A percentile compares a stretch with the other conserved stretches of the same genome.
These are phyloP conservation scores for Actenoides hombroni DNA, from an alignment of 2,113 vertebrate genomes.

Conservation along the genomic window DNA sequence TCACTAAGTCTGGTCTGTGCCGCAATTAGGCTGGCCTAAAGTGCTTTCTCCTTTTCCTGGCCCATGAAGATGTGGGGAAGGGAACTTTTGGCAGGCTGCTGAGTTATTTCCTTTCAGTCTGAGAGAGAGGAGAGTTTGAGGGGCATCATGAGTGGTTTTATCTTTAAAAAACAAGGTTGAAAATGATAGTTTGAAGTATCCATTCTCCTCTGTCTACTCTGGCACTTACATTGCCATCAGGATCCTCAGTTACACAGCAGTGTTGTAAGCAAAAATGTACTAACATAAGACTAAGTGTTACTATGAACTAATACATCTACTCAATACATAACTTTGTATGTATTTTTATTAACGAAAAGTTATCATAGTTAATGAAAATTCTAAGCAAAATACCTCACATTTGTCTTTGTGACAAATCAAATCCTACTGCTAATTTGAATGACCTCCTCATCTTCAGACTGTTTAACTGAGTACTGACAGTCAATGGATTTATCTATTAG, in stretches of 20 bases:
- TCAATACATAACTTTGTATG: neutral
- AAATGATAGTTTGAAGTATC: neutral
- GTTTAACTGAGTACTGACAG: neutral
- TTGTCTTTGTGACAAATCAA: neutral
- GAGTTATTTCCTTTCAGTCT: neutral
- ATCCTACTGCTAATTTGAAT: neutral
- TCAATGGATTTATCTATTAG: neutral
- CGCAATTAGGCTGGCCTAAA: neutral
- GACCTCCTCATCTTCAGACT: neutral
- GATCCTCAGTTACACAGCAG: neutral
- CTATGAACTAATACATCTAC: neutral
- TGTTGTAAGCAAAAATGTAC: neutral
- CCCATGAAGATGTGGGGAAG: neutral
- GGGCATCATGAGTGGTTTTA: neutral
- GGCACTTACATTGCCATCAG: neutral
- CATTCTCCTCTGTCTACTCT: neutral
- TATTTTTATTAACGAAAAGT: neutral
- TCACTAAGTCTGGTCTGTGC: neutral
- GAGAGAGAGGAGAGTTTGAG: neutral
- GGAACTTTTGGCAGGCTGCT: neutral
- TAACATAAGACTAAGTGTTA: neutral
- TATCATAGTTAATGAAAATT: neutral
- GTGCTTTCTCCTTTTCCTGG: neutral
- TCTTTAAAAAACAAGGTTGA: neutral
- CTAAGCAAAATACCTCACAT: neutral